Base-by-base conservation (phyloP, 2,113 vertebrate genomes). In the Gopherus evgoodei region DNA sequence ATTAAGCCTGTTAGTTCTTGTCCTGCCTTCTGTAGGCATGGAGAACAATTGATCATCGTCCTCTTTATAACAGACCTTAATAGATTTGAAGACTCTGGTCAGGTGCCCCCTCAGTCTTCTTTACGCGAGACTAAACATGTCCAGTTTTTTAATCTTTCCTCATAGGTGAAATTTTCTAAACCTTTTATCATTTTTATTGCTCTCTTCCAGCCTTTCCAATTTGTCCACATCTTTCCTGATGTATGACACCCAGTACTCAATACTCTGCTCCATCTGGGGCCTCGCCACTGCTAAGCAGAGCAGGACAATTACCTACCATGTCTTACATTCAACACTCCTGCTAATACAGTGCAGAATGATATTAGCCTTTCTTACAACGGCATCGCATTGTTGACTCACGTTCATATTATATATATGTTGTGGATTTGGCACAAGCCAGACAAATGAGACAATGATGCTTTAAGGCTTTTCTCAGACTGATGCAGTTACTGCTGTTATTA, bases 401-500 rank as follows among this genome's bases (percentile, higher is more conserved):
- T 38, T 62, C 35, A 38, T 75, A 1, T 76, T 56, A 47, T 59
- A 11, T 56, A 35, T 54, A 62, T 89, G 31, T 93, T 93, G 90
- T 84, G 31, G 38, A 1, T 91, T 79, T 88, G 49, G 52, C 0
- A 0, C 22, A 52, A 95, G 84, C 81, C 57, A 89, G 82, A 81
- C 75, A 95, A 91, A 90, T 57, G 82, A 65, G 59, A 94, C 47
- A 79, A n/a, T 3, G 86, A 91, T 6, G 17, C 94, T 96, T 96
- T 93, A 89, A 97, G 90, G 92, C 84, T 96, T 93, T 76, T 95
- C 87, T 92, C 25, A 92, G 86, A 52, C 13, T 0, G 1, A 90
- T 80, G 47, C 80, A 93, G 59, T 86, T 95, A 90, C 7, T 90
- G 86, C 59, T 92, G 89, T 59, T 95, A 91, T 86, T 92, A 93